Conservation (phyloP, 2,888 invertebrate genomes). For the Eremobia ochroleuca region DNA sequence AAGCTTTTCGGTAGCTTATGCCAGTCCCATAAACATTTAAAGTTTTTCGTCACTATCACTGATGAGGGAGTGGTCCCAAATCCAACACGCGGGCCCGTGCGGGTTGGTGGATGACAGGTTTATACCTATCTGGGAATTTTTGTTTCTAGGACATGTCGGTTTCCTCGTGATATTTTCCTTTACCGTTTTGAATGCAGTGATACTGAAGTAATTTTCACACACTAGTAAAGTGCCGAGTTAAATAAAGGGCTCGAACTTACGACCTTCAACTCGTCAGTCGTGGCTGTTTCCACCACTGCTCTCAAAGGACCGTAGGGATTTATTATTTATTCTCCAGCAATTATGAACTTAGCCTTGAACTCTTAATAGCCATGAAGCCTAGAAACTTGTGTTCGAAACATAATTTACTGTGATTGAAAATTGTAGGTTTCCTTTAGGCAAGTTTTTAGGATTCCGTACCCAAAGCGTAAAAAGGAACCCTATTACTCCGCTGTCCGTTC, state of each 20-base stretch:
- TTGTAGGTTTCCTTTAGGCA: conserved; percentile 7
- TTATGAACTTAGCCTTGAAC: conserved; percentile 14
- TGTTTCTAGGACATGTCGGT: neutral
- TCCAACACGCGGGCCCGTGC: neutral
- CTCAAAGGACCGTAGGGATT: neutral
- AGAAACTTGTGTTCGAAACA: conserved; percentile 9
- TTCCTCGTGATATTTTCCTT: neutral
- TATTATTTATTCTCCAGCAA: neutral
- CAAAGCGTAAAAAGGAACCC: too few species aligned
- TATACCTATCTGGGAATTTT: neutral
- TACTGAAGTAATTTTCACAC: neutral
- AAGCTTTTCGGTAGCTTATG: neutral
- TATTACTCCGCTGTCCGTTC: too few species aligned
- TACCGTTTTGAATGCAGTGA: neutral
- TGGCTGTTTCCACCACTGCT: neutral
- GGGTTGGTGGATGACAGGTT: too few species aligned
- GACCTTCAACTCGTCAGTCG: neutral
- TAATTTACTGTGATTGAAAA: conserved; percentile 45
- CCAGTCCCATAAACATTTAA: neutral
- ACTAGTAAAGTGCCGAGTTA: neutral
- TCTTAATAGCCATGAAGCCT: conserved; percentile 14
- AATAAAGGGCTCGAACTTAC: neutral
- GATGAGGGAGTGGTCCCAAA: neutral
- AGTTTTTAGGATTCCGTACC: too few species aligned
- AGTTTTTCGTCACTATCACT: neutral